Percentiles rank a stretch among this genome's conserved stretches.
Evolutionary conservation across 2,797 vertebrate species (phyloP).

Genomic region (Gobio occitaniae): DNA sequence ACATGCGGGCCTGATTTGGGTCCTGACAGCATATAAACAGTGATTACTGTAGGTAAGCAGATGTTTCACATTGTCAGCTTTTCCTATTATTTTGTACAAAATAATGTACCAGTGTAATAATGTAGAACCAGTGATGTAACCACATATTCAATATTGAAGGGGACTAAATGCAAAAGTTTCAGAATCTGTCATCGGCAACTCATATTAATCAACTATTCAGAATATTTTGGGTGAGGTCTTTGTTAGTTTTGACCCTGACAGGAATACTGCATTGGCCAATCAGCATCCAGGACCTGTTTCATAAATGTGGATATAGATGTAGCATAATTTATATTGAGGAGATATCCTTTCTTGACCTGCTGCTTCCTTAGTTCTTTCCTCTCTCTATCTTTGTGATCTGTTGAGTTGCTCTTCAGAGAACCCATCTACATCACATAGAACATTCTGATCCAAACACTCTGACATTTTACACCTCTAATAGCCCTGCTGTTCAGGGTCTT

Average conservation of each 20-base stretch:
- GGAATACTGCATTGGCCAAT: background rate
- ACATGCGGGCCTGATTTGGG: too few relatives aligned
- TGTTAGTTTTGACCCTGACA: background rate
- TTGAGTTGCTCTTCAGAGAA: slow-evolving; percentile 13
- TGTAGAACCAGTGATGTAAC: too few relatives aligned
- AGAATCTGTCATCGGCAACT: too few relatives aligned
- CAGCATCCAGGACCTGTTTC: slow-evolving; percentile 24
- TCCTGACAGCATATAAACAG: background rate
- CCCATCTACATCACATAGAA: slow-evolving; percentile 7
- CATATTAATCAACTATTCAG: too few relatives aligned
- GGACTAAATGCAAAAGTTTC: background rate
- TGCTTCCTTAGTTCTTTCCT: slow-evolving; percentile 56
- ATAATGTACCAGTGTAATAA: background rate
- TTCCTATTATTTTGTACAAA: background rate
- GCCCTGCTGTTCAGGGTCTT: slow-evolving; percentile 25
- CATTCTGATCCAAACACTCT: slow-evolving; percentile 39
- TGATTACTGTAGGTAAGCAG: background rate
- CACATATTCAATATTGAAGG: too few relatives aligned
- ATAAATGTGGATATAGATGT: slow-evolving; percentile 66
- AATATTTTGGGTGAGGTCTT: background rate
- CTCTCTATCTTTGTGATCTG: background rate
- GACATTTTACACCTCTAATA: slow-evolving; percentile 41
- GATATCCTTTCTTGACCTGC: slow-evolving; percentile 56
- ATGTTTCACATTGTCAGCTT: background rate
- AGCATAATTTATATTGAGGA: slow-evolving; percentile 59